These are phyloP conservation scores for Mus pahari DNA, from an alignment of 2,113 vertebrate genomes.

Conservation along the genomic window DNA sequence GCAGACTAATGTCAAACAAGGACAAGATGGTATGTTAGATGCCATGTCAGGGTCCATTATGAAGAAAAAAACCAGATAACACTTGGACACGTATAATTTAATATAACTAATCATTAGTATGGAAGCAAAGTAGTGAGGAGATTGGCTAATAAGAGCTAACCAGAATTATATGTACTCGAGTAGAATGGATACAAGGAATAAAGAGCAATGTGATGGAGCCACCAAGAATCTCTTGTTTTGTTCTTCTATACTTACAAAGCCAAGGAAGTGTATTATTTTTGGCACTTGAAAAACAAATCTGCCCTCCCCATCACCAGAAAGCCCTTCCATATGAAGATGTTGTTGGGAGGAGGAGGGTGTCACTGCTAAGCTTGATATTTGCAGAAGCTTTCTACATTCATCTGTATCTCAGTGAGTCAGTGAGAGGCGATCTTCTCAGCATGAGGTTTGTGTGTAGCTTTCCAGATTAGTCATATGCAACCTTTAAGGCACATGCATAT, in stretches of 20 bases:
- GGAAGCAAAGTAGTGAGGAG: neutral
- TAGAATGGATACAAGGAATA: neutral
- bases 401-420: too few species aligned
- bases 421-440: neutral
- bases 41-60: neutral
- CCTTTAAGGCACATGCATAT: neutral
- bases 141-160: neutral
- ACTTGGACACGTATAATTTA: neutral
- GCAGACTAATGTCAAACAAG: neutral
- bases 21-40: neutral
- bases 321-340: neutral
- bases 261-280: neutral
- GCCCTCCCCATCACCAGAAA: neutral
- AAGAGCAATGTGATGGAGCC: too few species aligned
- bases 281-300: neutral
- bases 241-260: neutral
- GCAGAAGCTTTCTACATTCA: neutral
- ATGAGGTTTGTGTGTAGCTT: neutral
- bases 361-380: too few species aligned
- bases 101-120: neutral
- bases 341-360: too few species aligned
- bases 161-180: neutral
- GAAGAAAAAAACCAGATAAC: neutral
- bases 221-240: accelerated
- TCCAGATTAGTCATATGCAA: neutral